Conservation (phyloP, 2,797 vertebrate genomes). For the Sebastes matsubarae region DNA sequence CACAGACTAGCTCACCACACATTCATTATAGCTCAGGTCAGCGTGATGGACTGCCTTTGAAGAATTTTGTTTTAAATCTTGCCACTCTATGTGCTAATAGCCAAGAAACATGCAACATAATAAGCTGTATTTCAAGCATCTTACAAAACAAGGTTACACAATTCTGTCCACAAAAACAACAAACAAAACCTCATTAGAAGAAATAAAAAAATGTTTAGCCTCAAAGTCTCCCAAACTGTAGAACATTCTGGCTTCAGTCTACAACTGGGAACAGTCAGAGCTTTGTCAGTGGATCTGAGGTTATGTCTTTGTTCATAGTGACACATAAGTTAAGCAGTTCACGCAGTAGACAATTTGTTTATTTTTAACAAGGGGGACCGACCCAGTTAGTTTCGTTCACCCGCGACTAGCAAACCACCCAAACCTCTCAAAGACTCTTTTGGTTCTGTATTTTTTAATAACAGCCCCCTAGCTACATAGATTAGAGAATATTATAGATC, state of each 20-base stretch:
- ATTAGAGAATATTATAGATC: no score
- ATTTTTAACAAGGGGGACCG: no score
- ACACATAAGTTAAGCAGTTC: neutral
- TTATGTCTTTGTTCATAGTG: neutral
- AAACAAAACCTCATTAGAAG: neutral
- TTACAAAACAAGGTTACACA: neutral
- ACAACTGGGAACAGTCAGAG: neutral
- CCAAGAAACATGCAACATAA: neutral
- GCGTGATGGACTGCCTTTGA: neutral
- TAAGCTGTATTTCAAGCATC: neutral
- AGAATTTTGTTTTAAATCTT: neutral
- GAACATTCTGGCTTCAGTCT: neutral
- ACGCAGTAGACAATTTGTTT: neutral
- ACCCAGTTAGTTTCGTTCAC: no score
- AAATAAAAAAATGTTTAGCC: neutral
- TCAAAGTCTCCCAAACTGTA: neutral
- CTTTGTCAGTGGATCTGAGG: neutral
- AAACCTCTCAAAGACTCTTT: no score
- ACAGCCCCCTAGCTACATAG: no score
- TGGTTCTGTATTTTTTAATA: no score
- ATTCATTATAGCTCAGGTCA: constrained; percentile 14
- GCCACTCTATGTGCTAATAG: neutral
- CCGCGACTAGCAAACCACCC: no score
- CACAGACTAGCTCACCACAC: neutral
- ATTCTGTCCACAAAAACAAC: neutral